These are phyloP conservation scores for Sclerurus mexicanus DNA, from an alignment of 2,113 vertebrate species.

Conservation along the genomic window DNA sequence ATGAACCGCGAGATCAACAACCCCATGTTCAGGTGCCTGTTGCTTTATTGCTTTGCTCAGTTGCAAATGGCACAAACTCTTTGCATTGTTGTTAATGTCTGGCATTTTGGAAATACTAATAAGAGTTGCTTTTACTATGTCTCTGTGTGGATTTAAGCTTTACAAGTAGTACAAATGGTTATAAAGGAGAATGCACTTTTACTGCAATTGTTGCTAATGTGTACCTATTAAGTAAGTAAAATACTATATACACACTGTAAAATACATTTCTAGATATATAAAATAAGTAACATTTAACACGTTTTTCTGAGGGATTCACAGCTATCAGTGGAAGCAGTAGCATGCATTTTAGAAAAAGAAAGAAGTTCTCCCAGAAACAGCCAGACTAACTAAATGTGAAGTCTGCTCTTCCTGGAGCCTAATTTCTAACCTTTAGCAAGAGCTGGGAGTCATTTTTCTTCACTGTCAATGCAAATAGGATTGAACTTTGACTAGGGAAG, in stretches of 20 bases:
- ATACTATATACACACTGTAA: background rate
- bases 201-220: background rate
- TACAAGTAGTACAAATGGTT: background rate
- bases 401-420: background rate
- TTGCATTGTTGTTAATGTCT: background rate
- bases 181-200: background rate
- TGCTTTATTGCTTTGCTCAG: background rate
- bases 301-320: background rate
- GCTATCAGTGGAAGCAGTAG: background rate
- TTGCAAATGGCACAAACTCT: background rate
- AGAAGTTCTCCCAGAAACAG: accelerated
- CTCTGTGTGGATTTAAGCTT: background rate
- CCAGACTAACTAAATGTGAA: background rate
- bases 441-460: background rate
- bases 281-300: background rate
- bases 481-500: background rate
- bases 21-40: slow-evolving; percentile 93
- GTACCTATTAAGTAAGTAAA: background rate
- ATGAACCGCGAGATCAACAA: slow-evolving; percentile 99
- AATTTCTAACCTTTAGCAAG: background rate
- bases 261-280: background rate
- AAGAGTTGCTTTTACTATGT: background rate
- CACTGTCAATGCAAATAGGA: background rate
- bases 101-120: background rate
- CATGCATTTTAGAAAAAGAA: background rate